Conservation (phyloP, 1,140 invertebrate species). For the Eupeodes corollae region DNA sequence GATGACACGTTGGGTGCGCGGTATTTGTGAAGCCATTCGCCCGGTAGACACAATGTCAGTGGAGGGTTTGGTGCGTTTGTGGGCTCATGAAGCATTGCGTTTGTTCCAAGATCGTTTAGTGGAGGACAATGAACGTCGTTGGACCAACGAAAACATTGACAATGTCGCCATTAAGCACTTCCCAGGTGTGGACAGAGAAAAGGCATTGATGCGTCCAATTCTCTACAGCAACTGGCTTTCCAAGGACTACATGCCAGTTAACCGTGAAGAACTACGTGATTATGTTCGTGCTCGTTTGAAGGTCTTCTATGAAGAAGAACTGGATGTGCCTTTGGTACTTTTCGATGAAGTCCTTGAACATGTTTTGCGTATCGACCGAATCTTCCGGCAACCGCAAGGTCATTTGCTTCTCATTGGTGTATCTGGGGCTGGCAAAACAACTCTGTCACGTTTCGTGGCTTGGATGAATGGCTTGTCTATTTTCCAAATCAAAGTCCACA, state of each 20-base stretch:
- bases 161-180: conserved; percentile 90
- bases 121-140: conserved; percentile 83
- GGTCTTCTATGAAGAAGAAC: conserved; percentile 99
- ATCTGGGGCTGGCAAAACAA: conserved; percentile 97
- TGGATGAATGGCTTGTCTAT: conserved; percentile 99
- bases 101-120: conserved; percentile 96
- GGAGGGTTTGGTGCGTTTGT: conserved; percentile 90
- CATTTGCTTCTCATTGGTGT: conserved; percentile 94
- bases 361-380: conserved; percentile 94
- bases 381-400: conserved; percentile 97
- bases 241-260: conserved; percentile 96
- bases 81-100: conserved; percentile 96
- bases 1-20: conserved; percentile 98
- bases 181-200: conserved; percentile 74
- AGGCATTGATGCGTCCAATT: conserved; percentile 70
- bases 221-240: conserved; percentile 98
- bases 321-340: conserved; percentile 94
- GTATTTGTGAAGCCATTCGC: conserved; percentile 95
- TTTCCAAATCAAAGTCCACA: conserved; percentile 98
- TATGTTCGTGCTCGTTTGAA: conserved; percentile 95
- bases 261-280: conserved; percentile 86
- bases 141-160: conserved; percentile 99
- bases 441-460: conserved; percentile 94
- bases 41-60: conserved; percentile 84
- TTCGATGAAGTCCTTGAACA: conserved; percentile 99